Evolutionary conservation across 53 echinoderm and acorn worm genomes (phyloP).

Genomic region (Stichopus horrens): DNA sequence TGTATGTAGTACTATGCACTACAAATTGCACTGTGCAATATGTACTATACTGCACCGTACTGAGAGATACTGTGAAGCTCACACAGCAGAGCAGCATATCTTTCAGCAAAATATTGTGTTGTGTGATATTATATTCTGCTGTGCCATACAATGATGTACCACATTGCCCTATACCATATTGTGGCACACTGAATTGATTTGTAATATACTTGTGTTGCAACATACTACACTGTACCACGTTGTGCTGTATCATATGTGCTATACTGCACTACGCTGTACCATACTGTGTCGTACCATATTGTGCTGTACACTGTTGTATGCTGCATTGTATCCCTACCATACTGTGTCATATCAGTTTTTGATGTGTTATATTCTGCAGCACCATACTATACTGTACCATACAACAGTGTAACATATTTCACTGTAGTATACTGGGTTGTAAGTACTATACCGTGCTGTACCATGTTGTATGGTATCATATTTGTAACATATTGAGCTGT

Average conservation of each 20-base stretch:
- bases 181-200: neutral
- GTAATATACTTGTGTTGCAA: neutral
- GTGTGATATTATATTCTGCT: no score
- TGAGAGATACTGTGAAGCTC: neutral
- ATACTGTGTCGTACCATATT: neutral
- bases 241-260: neutral
- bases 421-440: neutral
- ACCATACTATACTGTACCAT: neutral
- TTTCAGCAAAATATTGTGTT: no score
- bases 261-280: neutral
- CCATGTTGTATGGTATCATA: no score
- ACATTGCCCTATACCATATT: no score
- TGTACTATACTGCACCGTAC: neutral
- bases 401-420: neutral
- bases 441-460: no score
- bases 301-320: neutral
- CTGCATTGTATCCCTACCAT: neutral
- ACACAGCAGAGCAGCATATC: no score
- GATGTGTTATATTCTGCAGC: neutral
- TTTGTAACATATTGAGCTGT: no score
- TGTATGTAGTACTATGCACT: neutral
- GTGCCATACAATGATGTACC: no score
- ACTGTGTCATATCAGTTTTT: neutral
- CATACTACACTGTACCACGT: neutral
- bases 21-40: neutral